phyloP scores from a whole-genome alignment of 2,888 invertebrate genomes.

The Phalera bucephala region DNA sequence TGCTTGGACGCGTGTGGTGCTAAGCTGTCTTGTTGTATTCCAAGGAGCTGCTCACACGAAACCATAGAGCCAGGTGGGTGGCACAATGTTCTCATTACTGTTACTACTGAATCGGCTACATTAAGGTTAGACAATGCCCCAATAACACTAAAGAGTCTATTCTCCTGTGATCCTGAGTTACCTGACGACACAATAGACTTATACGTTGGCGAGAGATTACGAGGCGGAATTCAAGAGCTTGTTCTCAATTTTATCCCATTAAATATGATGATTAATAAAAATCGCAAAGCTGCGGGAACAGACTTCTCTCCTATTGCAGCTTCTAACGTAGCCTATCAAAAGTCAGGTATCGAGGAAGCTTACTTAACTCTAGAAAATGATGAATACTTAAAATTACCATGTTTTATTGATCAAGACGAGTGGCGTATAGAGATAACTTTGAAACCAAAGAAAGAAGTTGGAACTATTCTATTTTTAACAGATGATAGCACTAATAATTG shows the following conservation, averaged over 20 bases:
- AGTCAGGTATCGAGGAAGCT: slow-evolving; percentile 61
- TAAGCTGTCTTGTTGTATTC: slow-evolving; percentile 52
- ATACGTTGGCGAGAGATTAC: slow-evolving; percentile 66
- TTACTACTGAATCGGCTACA: slow-evolving; percentile 59
- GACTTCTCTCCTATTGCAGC: slow-evolving; percentile 50
- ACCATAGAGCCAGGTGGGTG: slow-evolving; percentile 62
- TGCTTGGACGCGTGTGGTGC: slow-evolving; percentile 65
- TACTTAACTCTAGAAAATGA: slow-evolving; percentile 53
- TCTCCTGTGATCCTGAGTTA: slow-evolving; percentile 67
- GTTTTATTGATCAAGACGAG: slow-evolving; percentile 54
- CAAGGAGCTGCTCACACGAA: slow-evolving; percentile 55
- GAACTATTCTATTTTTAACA: slow-evolving; percentile 58
- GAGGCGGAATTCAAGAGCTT: slow-evolving; percentile 73
- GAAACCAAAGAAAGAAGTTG: slow-evolving; percentile 57
- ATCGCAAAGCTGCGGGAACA: slow-evolving; percentile 24
- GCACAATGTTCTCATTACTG: slow-evolving; percentile 65
- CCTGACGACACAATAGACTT: slow-evolving; percentile 60
- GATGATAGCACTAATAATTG: slow-evolving; percentile 46
- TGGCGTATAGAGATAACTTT: slow-evolving; percentile 67
- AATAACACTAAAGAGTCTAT: slow-evolving; percentile 43
- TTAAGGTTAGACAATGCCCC: slow-evolving; percentile 66
- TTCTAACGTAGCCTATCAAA: slow-evolving; percentile 67
- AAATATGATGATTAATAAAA: slow-evolving; percentile 42
- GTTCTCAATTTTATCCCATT: slow-evolving; percentile 72
- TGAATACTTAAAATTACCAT: slow-evolving; percentile 65